These are phyloP conservation scores for Seriola quinqueradiata DNA, from an alignment of 2,113 vertebrate species.

Conservation along the genomic window DNA sequence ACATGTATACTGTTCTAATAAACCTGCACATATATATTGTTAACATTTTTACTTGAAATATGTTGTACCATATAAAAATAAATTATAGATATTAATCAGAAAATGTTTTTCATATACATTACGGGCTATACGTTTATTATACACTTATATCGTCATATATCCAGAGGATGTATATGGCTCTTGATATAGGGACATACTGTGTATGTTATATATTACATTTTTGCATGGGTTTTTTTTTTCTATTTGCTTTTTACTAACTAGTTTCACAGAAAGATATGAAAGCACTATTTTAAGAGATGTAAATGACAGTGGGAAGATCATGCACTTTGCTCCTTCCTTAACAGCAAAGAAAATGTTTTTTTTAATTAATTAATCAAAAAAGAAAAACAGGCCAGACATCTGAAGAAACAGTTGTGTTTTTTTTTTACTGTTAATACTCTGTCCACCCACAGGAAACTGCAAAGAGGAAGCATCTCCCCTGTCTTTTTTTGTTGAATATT, in stretches of 20 bases:
- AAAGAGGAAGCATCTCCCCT: constrained; percentile 24
- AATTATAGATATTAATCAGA: no score
- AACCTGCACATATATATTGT: no score
- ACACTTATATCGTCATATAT: no score
- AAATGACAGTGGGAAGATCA: constrained; percentile 3
- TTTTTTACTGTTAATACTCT: constrained; percentile 26
- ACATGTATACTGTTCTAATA: no score
- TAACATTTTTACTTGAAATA: no score
- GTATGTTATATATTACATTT: no score
- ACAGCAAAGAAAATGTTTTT: not conserved
- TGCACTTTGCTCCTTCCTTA: not conserved
- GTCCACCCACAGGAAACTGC: constrained; percentile 34
- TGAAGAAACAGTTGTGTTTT: constrained; percentile 13
- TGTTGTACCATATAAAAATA: no score
- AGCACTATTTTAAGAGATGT: not conserved
- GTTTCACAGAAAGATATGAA: not conserved
- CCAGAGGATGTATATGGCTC: no score
- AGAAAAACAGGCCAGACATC: not conserved
- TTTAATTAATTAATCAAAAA: no score
- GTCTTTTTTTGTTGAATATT: constrained; percentile 12
- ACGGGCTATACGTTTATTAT: no score
- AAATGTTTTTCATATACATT: no score
- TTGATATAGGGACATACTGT: no score
- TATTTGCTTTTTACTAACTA: not conserved
- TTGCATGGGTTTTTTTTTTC: not conserved